phyloP scores from a whole-genome alignment of 2,113 vertebrate species.

The Pangasianodon gigas region DNA sequence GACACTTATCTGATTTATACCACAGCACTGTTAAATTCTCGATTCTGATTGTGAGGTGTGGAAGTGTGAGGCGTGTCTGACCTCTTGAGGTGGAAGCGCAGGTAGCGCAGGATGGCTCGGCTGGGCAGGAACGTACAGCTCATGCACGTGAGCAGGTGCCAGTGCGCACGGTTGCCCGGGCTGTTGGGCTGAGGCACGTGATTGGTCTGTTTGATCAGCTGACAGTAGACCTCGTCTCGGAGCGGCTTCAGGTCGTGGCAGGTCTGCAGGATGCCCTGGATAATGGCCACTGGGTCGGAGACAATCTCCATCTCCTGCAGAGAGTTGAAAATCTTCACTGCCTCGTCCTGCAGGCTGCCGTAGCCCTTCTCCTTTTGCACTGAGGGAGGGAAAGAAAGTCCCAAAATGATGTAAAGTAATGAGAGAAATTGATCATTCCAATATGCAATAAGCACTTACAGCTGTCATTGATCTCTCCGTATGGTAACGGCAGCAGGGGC shows the following conservation, averaged over 20 bases:
- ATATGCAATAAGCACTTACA: constrained; percentile 69
- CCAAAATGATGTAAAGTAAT: background rate
- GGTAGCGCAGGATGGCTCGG: constrained; percentile 86
- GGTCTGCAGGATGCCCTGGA: constrained; percentile 91
- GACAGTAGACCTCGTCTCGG: constrained; percentile 90
- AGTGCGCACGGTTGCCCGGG: constrained; percentile 84
- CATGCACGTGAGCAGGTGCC: constrained; percentile 91
- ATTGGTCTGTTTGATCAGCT: constrained; percentile 93
- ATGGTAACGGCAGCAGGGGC: constrained; percentile 84
- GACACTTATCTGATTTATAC: background rate
- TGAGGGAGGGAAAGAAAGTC: constrained; percentile 49
- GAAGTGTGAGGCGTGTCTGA: constrained; percentile 48
- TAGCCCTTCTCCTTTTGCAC: constrained; percentile 89
- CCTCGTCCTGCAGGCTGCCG: constrained; percentile 90
- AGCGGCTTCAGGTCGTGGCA: constrained; percentile 89
- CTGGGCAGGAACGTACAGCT: constrained; percentile 90
- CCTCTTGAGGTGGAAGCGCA: constrained; percentile 90
- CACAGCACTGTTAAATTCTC: background rate
- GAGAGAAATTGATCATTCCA: background rate
- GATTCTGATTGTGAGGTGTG: background rate
- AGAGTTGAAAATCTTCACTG: constrained; percentile 89
- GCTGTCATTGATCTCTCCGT: constrained; percentile 82
- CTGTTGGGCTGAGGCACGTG: constrained; percentile 89
- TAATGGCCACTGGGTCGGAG: constrained; percentile 88
- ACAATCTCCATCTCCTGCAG: constrained; percentile 91